These are phyloP conservation scores for Hydrotaea diabolus DNA, from an alignment of 2,888 invertebrate species.

Conservation along the genomic window DNA sequence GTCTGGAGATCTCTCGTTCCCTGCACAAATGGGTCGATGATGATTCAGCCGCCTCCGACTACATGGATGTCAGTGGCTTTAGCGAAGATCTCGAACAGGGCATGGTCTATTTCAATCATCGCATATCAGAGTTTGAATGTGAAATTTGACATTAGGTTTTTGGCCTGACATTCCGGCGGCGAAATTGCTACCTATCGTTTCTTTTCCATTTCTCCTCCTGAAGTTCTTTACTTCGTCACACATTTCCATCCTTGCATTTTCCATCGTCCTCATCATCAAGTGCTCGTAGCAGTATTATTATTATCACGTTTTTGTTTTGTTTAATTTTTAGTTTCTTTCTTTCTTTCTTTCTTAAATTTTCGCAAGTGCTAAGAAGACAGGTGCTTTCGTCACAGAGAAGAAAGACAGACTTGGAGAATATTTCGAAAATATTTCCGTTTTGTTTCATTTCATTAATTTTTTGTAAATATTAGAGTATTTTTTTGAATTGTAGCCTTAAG, in stretches of 20 bases:
- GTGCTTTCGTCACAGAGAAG: slow-evolving; percentile 36
- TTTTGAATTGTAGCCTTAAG: slow-evolving; percentile 26
- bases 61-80: slow-evolving; percentile 81
- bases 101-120: slow-evolving; percentile 81
- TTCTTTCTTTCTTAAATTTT: slow-evolving; percentile 27
- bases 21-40: slow-evolving; percentile 80
- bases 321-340: background rate
- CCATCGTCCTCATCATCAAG: slow-evolving; percentile 54
- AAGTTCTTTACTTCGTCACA: background rate
- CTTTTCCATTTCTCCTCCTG: background rate
- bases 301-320: slow-evolving; percentile 7
- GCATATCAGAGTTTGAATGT: slow-evolving; percentile 85
- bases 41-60: slow-evolving; percentile 79
- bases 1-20: slow-evolving; percentile 79
- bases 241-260: background rate
- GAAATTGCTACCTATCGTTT: too few species aligned
- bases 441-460: background rate
- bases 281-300: slow-evolving; percentile 72
- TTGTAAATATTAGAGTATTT: slow-evolving; percentile 55
- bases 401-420: slow-evolving; percentile 24
- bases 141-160: slow-evolving; percentile 81
- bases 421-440: slow-evolving; percentile 4
- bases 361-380: slow-evolving; percentile 54
- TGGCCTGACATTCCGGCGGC: background rate
- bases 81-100: slow-evolving; percentile 81